Evolutionary conservation across 1,140 invertebrate genomes (phyloP).

Genomic region (Caerostris darwini): DNA sequence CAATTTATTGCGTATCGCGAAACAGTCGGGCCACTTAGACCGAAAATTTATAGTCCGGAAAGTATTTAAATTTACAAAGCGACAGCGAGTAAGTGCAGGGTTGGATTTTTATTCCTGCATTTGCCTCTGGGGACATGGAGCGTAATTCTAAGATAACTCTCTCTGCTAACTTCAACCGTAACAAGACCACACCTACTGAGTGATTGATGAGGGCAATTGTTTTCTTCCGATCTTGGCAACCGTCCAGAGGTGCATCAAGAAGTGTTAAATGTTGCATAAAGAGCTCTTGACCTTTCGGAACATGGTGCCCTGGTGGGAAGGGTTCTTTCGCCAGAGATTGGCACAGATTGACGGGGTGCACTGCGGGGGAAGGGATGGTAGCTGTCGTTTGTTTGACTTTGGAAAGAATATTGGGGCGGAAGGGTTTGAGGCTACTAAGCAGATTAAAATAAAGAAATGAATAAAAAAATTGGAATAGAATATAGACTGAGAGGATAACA

Average conservation of each 20-base stretch:
- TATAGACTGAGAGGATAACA: too few relatives aligned
- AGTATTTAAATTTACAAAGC: background rate
- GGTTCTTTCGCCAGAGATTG: background rate
- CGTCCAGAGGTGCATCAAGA: background rate
- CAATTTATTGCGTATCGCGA: too few relatives aligned
- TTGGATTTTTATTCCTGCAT: background rate
- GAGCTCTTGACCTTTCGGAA: constrained; percentile 9
- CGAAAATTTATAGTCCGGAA: background rate
- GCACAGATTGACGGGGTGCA: background rate
- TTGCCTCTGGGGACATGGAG: background rate
- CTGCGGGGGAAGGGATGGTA: background rate
- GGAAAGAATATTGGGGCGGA: background rate
- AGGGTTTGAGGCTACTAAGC: too few relatives aligned
- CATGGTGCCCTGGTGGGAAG: background rate
- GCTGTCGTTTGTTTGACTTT: background rate
- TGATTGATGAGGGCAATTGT: constrained; percentile 50
- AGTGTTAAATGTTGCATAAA: background rate
- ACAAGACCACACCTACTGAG: background rate
- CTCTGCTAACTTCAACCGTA: background rate
- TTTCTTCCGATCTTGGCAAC: constrained; percentile 34
- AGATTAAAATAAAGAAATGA: too few relatives aligned
- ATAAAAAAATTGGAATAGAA: too few relatives aligned
- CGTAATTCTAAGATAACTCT: constrained; percentile 29
- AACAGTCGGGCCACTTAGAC: background rate
- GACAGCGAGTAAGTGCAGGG: background rate